Evolutionary conservation across 1,140 invertebrate genomes (phyloP), one percentile per base, ranked within the genome.

Genomic region (Amyelois transitella): DNA sequence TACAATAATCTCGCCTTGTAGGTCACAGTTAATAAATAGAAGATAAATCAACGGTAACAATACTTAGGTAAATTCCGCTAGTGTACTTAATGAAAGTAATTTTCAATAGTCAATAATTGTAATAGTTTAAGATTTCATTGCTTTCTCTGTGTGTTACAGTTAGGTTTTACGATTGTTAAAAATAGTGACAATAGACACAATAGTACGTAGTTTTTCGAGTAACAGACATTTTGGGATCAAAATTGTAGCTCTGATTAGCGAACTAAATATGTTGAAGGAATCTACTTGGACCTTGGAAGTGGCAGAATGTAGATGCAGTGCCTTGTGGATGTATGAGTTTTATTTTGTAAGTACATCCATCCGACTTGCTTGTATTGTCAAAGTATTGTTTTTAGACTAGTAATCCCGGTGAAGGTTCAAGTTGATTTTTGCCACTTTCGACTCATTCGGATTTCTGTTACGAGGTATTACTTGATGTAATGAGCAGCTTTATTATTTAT

Each of bases 401-500:
- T 21, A n/a, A 12, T 8, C 20, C 4, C n/a, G 18, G n/a, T 2
- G n/a, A 48, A n/a, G 45, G 45, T 48, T 48, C 45, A 48, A 48
- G 45, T 48, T 18, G 45, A 22, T 21, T 45, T 45, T 1, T 19
- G 10, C 4, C 10, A 19, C 1, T 20, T 3, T 12, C 6, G 14
- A 55, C 32, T 56, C 28, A 28, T 56, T 55, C 17, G 21, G 49
- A 32, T 53, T 55, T 53, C 58, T 66, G 58, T 64, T 62, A 66
- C 51, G 8, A 48, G 20, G 45, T 48, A 48, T 70, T 61, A 64
- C 65, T 77, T 67, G 51, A 55, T 66, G 60, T 72, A 72, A 64
- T 71, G 82, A 77, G 81, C 83, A 86, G 81, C 83, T 86, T 86
- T 86, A 86, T 80, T 79, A 81, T 81, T 85, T 82, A 72, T 85